A percentile compares a stretch with the other conserved stretches of the same genome.
Conservation (phyloP, 2,113 vertebrate genomes). For the Tichodroma muraria region DNA sequence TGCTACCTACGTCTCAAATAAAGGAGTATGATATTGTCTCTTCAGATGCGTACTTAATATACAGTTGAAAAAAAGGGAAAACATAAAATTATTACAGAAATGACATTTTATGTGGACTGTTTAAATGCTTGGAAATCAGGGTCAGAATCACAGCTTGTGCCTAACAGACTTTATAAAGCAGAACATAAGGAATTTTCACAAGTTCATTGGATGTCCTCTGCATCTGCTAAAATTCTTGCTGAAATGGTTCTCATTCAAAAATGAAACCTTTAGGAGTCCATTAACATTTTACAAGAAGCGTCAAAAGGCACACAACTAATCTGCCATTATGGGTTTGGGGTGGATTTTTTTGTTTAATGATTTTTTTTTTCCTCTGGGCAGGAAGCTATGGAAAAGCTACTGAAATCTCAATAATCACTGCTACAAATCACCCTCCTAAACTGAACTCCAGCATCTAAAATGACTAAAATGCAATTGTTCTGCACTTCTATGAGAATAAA, state of each 20-base stretch:
- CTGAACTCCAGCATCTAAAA: background rate
- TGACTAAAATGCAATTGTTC: background rate
- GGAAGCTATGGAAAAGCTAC: background rate
- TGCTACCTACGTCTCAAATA: background rate
- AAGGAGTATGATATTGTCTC: background rate
- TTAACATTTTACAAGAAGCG: background rate
- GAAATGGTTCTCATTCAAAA: background rate
- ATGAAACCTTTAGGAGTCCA: background rate
- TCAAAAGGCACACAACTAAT: background rate
- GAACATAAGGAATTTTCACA: background rate
- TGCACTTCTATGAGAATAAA: background rate
- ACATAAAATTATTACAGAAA: background rate
- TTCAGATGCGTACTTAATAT: background rate
- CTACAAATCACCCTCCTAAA: background rate
- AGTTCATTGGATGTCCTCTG: background rate
- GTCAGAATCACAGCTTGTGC: background rate
- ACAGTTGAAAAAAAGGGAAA: background rate
- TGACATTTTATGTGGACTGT: background rate
- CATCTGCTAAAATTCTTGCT: background rate
- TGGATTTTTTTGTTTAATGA: background rate
- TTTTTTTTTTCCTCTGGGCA: background rate
- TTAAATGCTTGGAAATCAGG: background rate
- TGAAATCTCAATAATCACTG: background rate
- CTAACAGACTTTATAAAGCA: background rate
- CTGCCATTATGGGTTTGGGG: background rate